These are phyloP conservation scores for Sardina pilchardus DNA, from an alignment of 2,113 vertebrate genomes.

Conservation along the genomic window DNA sequence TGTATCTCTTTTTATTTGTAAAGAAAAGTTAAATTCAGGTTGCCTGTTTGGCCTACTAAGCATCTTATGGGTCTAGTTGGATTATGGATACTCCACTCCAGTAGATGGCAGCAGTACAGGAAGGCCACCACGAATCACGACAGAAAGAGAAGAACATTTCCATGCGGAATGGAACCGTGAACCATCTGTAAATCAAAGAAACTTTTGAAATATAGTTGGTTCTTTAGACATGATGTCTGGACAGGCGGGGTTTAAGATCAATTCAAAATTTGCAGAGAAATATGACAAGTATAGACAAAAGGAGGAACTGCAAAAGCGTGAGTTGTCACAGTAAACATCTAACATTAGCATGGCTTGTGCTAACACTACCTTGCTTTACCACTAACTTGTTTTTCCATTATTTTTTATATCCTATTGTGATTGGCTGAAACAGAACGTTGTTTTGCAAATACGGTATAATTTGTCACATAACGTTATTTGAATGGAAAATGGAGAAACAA, in stretches of 20 bases:
- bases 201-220: not conserved
- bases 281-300: constrained; percentile 85
- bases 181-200: not conserved
- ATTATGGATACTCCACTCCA: not conserved
- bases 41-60: too few species aligned
- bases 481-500: not conserved
- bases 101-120: not conserved
- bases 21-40: too few species aligned
- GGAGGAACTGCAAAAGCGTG: constrained; percentile 85
- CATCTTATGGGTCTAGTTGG: too few species aligned
- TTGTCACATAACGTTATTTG: too few species aligned
- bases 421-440: not conserved
- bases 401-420: too few species aligned
- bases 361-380: not conserved
- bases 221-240: constrained; percentile 57
- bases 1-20: too few species aligned
- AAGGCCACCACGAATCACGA: not conserved
- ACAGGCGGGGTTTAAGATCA: constrained; percentile 71
- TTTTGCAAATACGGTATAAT: not conserved
- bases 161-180: not conserved
- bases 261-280: constrained; percentile 78
- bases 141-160: not conserved
- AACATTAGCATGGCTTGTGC: not conserved
- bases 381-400: not conserved
- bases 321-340: constrained; percentile 59